A percentile compares a stretch with the other conserved stretches of the same genome.
These are phyloP conservation scores for Glossosoma conforme DNA, from an alignment of 1,140 invertebrate species.

Conservation along the genomic window DNA sequence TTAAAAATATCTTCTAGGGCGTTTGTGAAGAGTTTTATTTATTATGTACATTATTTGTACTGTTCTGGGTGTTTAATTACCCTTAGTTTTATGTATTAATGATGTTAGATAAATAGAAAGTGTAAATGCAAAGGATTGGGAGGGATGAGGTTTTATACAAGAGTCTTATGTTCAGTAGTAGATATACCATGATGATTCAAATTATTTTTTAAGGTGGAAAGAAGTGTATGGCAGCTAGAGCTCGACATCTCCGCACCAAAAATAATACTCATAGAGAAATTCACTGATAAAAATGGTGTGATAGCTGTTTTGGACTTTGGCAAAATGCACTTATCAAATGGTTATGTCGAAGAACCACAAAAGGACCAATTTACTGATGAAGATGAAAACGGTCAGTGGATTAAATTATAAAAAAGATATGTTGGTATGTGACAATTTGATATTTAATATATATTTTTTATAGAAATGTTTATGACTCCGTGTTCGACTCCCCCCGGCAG, in stretches of 20 bases:
- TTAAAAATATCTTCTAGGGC: no score
- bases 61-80: no score
- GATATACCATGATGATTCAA: no score
- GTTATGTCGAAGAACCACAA: constrained; percentile 36
- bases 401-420: no score
- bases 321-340: constrained; percentile 69
- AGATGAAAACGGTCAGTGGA: constrained; percentile 35
- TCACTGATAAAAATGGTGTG: constrained; percentile 69
- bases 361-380: constrained; percentile 31
- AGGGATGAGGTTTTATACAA: no score
- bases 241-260: constrained; percentile 91
- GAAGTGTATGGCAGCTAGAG: constrained; percentile 80
- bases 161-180: no score
- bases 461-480: constrained; percentile 80
- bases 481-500: constrained; percentile 87
- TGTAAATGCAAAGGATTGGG: no score
- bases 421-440: no score
- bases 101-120: no score
- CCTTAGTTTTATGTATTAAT: no score
- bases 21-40: no score
- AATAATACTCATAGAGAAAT: constrained; percentile 82
- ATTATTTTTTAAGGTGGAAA: constrained; percentile 49
- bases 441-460: constrained; percentile 5
- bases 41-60: no score
- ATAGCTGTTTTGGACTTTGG: constrained; percentile 85